phyloP scores from a whole-genome alignment of 2,797 vertebrate species.

The Pelobates cultripes region DNA sequence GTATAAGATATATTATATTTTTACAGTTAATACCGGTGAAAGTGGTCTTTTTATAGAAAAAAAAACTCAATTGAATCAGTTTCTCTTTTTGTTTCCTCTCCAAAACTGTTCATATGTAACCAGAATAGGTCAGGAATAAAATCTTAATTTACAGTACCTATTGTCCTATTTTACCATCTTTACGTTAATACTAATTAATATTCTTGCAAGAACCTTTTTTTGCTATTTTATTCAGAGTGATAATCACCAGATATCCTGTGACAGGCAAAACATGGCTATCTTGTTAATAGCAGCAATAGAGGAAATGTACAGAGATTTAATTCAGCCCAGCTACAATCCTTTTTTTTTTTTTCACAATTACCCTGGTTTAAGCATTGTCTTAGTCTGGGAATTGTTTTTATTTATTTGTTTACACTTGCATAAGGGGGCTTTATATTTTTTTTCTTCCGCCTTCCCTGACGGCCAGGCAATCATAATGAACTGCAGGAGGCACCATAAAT shows the following conservation, averaged over 20 bases:
- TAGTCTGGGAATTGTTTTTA: conserved; percentile 47
- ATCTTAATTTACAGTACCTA: background rate
- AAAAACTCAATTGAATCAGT: too few species aligned
- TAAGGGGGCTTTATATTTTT: conserved; percentile 67
- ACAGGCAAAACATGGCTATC: conserved; percentile 10
- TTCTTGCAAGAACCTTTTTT: conserved; percentile 3
- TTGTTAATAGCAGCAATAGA: background rate
- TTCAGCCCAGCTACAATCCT: background rate
- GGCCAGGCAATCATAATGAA: conserved; percentile 76
- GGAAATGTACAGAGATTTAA: background rate
- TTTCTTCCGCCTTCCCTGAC: conserved; percentile 74
- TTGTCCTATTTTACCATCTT: background rate
- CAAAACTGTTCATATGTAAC: too few species aligned
- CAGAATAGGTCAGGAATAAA: background rate
- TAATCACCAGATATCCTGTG: background rate
- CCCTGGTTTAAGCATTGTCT: conserved; percentile 30
- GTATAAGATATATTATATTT: too few species aligned
- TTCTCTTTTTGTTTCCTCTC: too few species aligned
- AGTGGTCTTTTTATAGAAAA: too few species aligned
- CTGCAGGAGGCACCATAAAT: conserved; percentile 80
- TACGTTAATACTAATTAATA: conserved; percentile 6
- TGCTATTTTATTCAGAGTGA: background rate
- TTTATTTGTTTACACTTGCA: conserved; percentile 65
- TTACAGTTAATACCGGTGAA: too few species aligned
- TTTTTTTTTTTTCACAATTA: conserved; percentile 33